Evolutionary conservation across 2,888 invertebrate genomes (phyloP).

Genomic region (Clanis bilineata): DNA sequence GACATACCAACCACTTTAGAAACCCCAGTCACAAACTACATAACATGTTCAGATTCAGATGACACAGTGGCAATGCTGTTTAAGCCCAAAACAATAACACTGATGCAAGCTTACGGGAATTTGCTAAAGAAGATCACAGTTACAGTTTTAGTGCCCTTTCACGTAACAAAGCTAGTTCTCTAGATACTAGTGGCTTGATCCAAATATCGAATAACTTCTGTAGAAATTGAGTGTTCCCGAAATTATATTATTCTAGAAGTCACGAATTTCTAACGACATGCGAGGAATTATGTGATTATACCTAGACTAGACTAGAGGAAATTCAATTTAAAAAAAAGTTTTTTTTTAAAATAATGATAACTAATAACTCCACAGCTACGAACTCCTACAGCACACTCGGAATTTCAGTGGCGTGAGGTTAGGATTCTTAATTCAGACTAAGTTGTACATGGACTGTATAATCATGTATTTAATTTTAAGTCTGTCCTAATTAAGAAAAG

Average conservation of each 20-base stretch:
- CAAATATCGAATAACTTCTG: not conserved
- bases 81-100: slow-evolving; percentile 49
- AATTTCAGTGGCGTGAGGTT: too few relatives aligned
- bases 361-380: too few relatives aligned
- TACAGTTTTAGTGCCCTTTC: slow-evolving; percentile 51
- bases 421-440: too few relatives aligned
- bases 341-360: too few relatives aligned
- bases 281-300: not conserved
- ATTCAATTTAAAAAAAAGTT: too few relatives aligned
- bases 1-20: slow-evolving; percentile 30
- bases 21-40: slow-evolving; percentile 29
- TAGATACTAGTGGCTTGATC: not conserved
- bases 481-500: too few relatives aligned
- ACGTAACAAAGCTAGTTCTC: slow-evolving; percentile 40
- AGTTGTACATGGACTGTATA: too few relatives aligned
- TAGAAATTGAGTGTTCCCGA: not conserved
- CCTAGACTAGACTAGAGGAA: too few relatives aligned
- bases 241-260: not conserved
- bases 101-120: slow-evolving; percentile 48
- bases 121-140: slow-evolving; percentile 48
- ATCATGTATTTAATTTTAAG: too few relatives aligned
- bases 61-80: slow-evolving; percentile 44
- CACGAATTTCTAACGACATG: not conserved
- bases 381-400: too few relatives aligned
- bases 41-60: slow-evolving; percentile 35